Conservation (phyloP, 2,888 invertebrate species). For the Vanessa cardui region DNA sequence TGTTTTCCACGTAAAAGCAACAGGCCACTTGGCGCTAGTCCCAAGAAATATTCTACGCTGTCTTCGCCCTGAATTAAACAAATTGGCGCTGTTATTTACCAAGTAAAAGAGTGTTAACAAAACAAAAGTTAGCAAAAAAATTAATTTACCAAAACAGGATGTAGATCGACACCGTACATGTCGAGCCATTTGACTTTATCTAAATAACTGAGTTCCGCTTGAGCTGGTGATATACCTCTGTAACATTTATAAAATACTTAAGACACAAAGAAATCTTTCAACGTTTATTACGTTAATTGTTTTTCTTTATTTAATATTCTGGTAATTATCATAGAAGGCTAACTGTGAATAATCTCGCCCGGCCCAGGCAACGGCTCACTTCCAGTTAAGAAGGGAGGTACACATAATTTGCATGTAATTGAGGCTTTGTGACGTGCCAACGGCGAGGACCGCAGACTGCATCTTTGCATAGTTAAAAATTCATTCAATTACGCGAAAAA, state of each 20-base stretch:
- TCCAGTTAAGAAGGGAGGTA: conserved; percentile 67
- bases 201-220: conserved; percentile 96
- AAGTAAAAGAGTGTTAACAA: conserved; percentile 22
- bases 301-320: conserved; percentile 58
- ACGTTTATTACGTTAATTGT: conserved; percentile 50
- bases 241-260: conserved; percentile 39
- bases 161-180: conserved; percentile 98
- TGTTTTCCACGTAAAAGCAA: conserved; percentile 96
- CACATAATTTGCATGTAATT: conserved; percentile 81
- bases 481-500: conserved; percentile 76
- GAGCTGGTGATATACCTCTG: conserved; percentile 94
- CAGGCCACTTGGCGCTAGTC: conserved; percentile 97
- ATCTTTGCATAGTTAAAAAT: conserved; percentile 79
- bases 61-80: conserved; percentile 91
- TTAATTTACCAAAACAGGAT: conserved; percentile 94
- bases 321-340: conserved; percentile 61
- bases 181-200: conserved; percentile 99
- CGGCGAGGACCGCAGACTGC: conserved; percentile 61
- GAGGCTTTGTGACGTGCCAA: conserved; percentile 67
- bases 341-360: conserved; percentile 61
- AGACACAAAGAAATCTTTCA: conserved; percentile 26
- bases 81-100: conserved; percentile 28
- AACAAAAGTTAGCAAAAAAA: conserved; percentile 32
- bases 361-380: conserved; percentile 44
- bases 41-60: conserved; percentile 97